phyloP scores from a whole-genome alignment of 2,888 invertebrate species.

The Caenorhabditis sp. region DNA sequence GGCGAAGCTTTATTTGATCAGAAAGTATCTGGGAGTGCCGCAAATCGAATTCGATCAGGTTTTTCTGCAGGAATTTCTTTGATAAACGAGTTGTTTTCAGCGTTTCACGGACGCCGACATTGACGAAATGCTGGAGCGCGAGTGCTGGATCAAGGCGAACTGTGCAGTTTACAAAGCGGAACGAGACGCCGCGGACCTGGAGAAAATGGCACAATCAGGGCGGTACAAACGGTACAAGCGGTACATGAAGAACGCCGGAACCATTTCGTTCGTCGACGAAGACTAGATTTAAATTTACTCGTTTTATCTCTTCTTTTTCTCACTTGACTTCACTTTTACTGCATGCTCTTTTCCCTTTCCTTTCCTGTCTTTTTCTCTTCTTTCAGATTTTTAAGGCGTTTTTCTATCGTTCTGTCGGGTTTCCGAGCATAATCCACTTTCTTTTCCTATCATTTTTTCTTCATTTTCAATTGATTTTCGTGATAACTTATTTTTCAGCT shows the following conservation, averaged over 20 bases:
- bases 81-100: conserved; percentile 69
- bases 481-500: conserved; percentile 47
- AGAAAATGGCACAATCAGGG: conserved; percentile 89
- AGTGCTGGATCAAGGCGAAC: conserved; percentile 89
- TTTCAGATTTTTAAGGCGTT: conserved; percentile 9
- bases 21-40: conserved; percentile 85
- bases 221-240: conserved; percentile 89
- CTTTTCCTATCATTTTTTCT: conserved; percentile 1
- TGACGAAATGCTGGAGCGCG: conserved; percentile 85
- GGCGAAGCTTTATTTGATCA: conserved; percentile 89
- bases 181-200: conserved; percentile 89
- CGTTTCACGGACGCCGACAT: conserved; percentile 86
- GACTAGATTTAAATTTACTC: conserved; percentile 44
- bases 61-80: no score
- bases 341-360: not conserved
- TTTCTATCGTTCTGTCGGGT: conserved; percentile 15
- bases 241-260: conserved; percentile 90
- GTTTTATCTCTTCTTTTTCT: conserved; percentile 1
- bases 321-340: no score
- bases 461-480: not conserved
- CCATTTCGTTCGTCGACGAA: conserved; percentile 87
- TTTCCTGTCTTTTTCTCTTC: not conserved
- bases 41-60: conserved; percentile 82
- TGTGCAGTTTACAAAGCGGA: conserved; percentile 86
- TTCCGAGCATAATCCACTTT: conserved; percentile 27